Conservation (phyloP, 92 coral and sea anemone species). For the Epizoanthus illoricatus region DNA sequence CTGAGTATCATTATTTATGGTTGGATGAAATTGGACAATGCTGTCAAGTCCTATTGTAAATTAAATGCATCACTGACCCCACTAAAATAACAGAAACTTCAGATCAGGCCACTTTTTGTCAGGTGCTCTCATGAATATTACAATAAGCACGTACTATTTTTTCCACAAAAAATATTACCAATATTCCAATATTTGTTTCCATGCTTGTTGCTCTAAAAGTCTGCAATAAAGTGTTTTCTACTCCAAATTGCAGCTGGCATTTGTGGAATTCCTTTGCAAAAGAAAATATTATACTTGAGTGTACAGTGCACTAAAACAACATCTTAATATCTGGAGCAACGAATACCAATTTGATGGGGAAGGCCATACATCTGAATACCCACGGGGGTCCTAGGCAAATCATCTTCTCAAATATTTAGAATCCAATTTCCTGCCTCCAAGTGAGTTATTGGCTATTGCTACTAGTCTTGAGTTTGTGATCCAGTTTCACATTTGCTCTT, state of each 20-base stretch:
- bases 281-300: neutral
- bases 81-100: neutral
- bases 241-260: neutral
- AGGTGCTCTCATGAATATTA: constrained; percentile 7
- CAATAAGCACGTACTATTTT: neutral
- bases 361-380: neutral
- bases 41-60: neutral
- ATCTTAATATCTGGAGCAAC: neutral
- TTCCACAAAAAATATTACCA: neutral
- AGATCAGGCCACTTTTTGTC: constrained; percentile 11
- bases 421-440: neutral
- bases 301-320: neutral
- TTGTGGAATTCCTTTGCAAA: neutral
- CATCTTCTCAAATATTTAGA: constrained; percentile 28
- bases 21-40: neutral
- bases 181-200: neutral
- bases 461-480: neutral
- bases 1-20: constrained; percentile 1
- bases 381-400: constrained; percentile 6
- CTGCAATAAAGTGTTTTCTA: neutral
- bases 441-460: neutral
- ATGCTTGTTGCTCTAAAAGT: neutral
- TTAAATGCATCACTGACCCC: constrained; percentile 10
- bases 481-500: constrained; percentile 1
- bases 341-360: neutral